phyloP scores from a whole-genome alignment of 2,113 vertebrate species.

The Amphiprion ocellaris region DNA sequence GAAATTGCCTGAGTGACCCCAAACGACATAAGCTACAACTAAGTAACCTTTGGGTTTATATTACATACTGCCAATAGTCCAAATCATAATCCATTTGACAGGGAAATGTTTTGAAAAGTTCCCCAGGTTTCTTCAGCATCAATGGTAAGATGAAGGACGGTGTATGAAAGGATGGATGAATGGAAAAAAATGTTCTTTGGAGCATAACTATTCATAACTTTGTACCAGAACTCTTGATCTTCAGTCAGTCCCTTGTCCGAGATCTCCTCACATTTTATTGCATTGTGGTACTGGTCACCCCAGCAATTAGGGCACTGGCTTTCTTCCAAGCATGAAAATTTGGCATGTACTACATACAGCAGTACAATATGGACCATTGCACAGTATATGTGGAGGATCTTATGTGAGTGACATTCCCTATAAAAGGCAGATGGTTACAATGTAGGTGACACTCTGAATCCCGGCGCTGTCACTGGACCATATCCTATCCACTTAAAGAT shows the following conservation, averaged over 20 bases:
- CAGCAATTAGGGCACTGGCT: background rate
- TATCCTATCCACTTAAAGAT: constrained; percentile 58
- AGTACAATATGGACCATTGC: constrained; percentile 48
- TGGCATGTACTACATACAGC: constrained; percentile 28
- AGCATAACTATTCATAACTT: background rate
- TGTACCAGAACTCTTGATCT: background rate
- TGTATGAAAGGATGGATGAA: no score
- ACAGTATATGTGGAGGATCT: constrained; percentile 49
- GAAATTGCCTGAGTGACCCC: no score
- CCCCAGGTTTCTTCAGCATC: no score
- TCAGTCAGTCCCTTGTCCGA: background rate
- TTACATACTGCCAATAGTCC: no score
- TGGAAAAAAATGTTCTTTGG: background rate
- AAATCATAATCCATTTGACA: no score
- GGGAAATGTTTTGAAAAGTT: no score
- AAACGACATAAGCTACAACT: no score
- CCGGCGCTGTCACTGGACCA: constrained; percentile 43
- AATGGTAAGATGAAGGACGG: no score
- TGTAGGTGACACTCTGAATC: constrained; percentile 54
- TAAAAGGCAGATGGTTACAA: constrained; percentile 64
- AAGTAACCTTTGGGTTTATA: no score
- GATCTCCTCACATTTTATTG: background rate
- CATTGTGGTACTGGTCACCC: background rate
- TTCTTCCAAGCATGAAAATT: constrained; percentile 33
- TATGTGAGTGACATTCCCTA: constrained; percentile 51